Conservation (phyloP, 2,113 vertebrate species). For the Chaenogobius annularis region DNA sequence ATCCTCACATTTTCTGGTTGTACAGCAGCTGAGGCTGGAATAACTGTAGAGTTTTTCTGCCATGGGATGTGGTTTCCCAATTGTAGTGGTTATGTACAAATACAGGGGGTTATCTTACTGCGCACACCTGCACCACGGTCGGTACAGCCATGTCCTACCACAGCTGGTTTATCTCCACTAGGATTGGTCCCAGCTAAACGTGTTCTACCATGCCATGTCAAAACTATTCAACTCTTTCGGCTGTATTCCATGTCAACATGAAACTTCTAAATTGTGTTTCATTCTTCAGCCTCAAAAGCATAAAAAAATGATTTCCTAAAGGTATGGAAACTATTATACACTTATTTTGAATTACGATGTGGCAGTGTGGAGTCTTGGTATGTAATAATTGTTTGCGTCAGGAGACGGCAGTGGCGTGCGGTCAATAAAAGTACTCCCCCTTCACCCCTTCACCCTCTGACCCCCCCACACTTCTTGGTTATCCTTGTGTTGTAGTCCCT, state of each 20-base stretch:
- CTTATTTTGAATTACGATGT: no score
- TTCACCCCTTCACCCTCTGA: no score
- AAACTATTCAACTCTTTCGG: background rate
- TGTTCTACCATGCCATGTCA: background rate
- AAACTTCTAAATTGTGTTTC: background rate
- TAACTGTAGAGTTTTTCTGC: constrained; percentile 4
- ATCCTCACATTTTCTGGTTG: constrained; percentile 10
- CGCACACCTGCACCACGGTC: constrained; percentile 6
- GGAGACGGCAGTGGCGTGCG: no score
- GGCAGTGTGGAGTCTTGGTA: no score
- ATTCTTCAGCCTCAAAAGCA: no score
- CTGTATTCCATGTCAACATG: background rate
- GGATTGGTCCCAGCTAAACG: background rate
- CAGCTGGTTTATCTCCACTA: constrained; percentile 9
- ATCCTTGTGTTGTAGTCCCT: no score
- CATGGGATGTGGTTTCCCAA: constrained; percentile 9
- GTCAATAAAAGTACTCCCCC: no score
- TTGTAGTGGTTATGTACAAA: background rate
- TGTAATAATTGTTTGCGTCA: no score
- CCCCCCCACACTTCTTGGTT: no score
- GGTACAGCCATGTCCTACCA: background rate
- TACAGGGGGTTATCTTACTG: constrained; percentile 7
- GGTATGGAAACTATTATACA: no score
- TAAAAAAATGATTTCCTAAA: no score
- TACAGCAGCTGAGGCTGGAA: background rate